Percentiles rank a stretch among this genome's conserved stretches.
phyloP scores from a whole-genome alignment of 2,113 vertebrate species.

The Neoarius graeffei region DNA sequence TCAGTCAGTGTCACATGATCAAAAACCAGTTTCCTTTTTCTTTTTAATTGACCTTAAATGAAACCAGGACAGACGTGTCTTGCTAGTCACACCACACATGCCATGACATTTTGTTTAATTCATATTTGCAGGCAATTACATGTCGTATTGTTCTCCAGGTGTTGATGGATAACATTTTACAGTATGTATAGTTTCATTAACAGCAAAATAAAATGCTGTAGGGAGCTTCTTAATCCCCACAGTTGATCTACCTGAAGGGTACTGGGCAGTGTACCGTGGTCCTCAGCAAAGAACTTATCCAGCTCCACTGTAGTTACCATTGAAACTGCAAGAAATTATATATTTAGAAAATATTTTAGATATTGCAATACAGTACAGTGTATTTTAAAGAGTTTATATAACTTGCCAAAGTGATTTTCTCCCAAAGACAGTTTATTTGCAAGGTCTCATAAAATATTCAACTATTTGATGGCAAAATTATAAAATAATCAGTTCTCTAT shows the following conservation, averaged over 20 bases:
- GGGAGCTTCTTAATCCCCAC: slow-evolving; percentile 20
- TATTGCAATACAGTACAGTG: slow-evolving; percentile 32
- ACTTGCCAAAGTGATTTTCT: slow-evolving; percentile 53
- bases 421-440: slow-evolving; percentile 38
- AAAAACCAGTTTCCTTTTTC: slow-evolving; percentile 34
- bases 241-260: slow-evolving; percentile 44
- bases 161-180: neutral
- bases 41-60: slow-evolving; percentile 20
- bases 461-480: slow-evolving; percentile 16
- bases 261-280: slow-evolving; percentile 54
- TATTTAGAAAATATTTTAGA: slow-evolving; percentile 39
- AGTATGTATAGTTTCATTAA: slow-evolving; percentile 8
- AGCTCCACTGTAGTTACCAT: slow-evolving; percentile 46
- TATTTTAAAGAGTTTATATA: slow-evolving; percentile 41
- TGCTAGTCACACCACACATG: slow-evolving; percentile 32
- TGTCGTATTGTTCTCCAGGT: neutral
- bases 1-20: slow-evolving; percentile 38
- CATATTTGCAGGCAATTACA: neutral
- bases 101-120: neutral
- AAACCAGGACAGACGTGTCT: slow-evolving; percentile 35
- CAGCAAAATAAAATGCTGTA: slow-evolving; percentile 17
- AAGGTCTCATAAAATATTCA: slow-evolving; percentile 8
- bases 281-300: slow-evolving; percentile 53
- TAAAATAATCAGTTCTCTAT: neutral
- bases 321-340: slow-evolving; percentile 34